Evolutionary conservation across 2,113 vertebrate genomes (phyloP), one percentile per base, ranked within the genome.

Genomic region (Nothobranchius kuhntae): DNA sequence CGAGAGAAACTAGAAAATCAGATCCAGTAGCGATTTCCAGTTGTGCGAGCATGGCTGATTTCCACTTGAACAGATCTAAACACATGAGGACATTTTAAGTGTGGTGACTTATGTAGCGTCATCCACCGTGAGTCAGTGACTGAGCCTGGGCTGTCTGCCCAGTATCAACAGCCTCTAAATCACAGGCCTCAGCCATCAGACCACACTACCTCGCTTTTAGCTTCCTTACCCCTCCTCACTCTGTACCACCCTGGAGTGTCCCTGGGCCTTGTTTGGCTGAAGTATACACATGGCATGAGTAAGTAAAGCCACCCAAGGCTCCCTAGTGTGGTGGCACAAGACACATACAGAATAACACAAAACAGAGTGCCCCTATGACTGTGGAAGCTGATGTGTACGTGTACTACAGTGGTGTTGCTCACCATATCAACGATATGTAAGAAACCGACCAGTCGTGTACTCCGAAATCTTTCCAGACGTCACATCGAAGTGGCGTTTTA

Each of bases 141-240:
- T 82, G 82, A 72, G 76, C 69, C 89, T 89, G 86, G 90, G 89
- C 90, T 63, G 77, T 56, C 78, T 89, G 89, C 90, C 89, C 87
- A 61, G 87, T 78, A 91, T 89, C 89, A 91, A 92, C 91, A 92
- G 91, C 87, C 89, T 77, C 82, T 92, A 92, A 93, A 92, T 92
- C 91, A 91, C 70, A 73, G 85, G 73, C 85, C 87, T 85, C 78
- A 91, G 84, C 89, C 87, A 89, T 80, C 68, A 77, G 89, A 92
- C 90, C 91, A 92, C 91, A 92, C 91, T 77, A 89, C 81, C 77
- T 89, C 75, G 73, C 78, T 83, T 89, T 87, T 72, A 70, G 87
- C 77, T 72, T 86, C 85, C 68, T 77, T n/a, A 17, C 80, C 80
- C 65, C 78, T 85, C 88, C 60, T 83, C 75, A 72, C 73, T 70